Conservation (phyloP, 2,797 vertebrate genomes). For the Platalea minor region DNA sequence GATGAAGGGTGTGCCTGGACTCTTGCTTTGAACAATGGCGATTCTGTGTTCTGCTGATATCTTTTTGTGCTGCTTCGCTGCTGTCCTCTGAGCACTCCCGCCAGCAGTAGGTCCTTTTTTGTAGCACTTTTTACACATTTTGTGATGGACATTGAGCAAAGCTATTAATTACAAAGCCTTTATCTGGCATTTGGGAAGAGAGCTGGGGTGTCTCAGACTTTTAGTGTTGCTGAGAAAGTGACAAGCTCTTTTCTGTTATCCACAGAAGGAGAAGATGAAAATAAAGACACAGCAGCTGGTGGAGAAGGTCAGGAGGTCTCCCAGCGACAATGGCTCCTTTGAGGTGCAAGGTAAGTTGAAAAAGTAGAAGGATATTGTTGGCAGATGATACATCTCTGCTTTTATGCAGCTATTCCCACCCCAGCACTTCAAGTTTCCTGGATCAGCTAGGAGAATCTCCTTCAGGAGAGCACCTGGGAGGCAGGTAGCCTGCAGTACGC, state of each 20-base stretch:
- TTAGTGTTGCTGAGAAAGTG: not conserved
- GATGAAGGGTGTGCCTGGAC: not conserved
- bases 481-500: not conserved
- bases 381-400: not conserved
- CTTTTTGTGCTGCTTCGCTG: not conserved
- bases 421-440: not conserved
- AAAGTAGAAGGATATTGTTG: not conserved
- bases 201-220: not conserved
- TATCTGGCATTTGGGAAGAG: not conserved
- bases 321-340: conserved; percentile 81
- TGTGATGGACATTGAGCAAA: not conserved
- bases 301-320: conserved; percentile 83
- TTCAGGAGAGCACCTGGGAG: not conserved
- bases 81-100: not conserved
- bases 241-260: not conserved
- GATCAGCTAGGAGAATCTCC: not conserved
- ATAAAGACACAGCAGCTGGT: conserved; percentile 87
- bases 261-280: conserved; percentile 86
- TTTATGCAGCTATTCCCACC: conserved; percentile 7
- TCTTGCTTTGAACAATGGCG: not conserved
- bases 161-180: not conserved
- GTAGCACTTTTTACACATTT: not conserved
- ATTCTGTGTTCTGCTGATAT: not conserved
- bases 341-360: conserved; percentile 84
- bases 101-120: not conserved